Evolutionary conservation across 2,797 vertebrate genomes (phyloP).

Genomic region (Anisognathus igniventris): DNA sequence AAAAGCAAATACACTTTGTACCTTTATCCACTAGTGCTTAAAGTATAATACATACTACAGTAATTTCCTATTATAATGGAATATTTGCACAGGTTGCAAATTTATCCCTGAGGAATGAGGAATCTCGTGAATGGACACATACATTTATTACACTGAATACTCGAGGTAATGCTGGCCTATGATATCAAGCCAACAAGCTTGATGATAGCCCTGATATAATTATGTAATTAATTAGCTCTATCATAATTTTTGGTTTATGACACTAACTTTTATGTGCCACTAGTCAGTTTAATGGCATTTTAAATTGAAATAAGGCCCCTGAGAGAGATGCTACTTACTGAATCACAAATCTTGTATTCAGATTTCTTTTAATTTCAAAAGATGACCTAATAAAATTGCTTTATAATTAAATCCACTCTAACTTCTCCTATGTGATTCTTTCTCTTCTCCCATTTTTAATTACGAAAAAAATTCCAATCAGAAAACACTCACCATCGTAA

Average conservation of each 20-base stretch:
- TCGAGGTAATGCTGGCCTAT: slow-evolving; percentile 10
- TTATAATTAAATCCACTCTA: slow-evolving; percentile 57
- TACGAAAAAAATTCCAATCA: neutral
- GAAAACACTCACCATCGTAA: neutral
- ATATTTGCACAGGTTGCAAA: slow-evolving; percentile 27
- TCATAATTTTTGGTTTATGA: slow-evolving; percentile 62
- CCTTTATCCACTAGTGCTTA: neutral
- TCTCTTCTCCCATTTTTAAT: slow-evolving; percentile 14
- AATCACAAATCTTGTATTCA: slow-evolving; percentile 41
- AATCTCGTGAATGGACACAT: slow-evolving; percentile 7
- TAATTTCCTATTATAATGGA: slow-evolving; percentile 36
- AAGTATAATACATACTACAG: neutral
- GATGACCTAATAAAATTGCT: slow-evolving; percentile 64
- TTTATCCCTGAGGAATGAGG: slow-evolving; percentile 15
- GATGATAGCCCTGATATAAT: slow-evolving; percentile 25
- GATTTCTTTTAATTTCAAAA: slow-evolving; percentile 62
- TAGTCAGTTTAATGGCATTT: slow-evolving; percentile 60
- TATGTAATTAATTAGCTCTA: slow-evolving; percentile 61
- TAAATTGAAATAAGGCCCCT: slow-evolving; percentile 55
- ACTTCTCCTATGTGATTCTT: slow-evolving; percentile 15
- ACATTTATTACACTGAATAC: neutral
- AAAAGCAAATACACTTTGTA: slow-evolving; percentile 18
- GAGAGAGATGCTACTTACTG: slow-evolving; percentile 42
- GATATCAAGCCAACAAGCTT: neutral
- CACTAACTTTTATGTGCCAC: slow-evolving; percentile 48